A percentile compares a stretch with the other conserved stretches of the same genome.
These are phyloP conservation scores for Drosophila mojavensis DNA, from an alignment of 1,140 invertebrate genomes.

Conservation along the genomic window DNA sequence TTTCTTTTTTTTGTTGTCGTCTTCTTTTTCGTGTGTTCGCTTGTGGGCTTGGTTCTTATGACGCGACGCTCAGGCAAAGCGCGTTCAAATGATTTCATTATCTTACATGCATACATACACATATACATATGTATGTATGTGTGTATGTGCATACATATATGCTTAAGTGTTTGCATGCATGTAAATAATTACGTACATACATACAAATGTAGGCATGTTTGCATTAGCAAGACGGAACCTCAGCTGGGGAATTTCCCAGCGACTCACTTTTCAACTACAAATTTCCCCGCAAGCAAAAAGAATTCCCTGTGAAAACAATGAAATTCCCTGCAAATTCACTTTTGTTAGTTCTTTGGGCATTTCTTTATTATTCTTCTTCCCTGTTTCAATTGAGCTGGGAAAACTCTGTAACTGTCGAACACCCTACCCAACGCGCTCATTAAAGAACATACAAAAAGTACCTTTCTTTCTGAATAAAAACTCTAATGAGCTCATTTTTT, in stretches of 20 bases:
- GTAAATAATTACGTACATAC: too few relatives aligned
- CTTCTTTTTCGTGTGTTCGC: not conserved
- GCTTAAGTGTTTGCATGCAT: too few relatives aligned
- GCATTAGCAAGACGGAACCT: too few relatives aligned
- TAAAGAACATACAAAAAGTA: not conserved
- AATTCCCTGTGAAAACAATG: conserved; percentile 32
- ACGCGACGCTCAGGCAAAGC: conserved; percentile 20
- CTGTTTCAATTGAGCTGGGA: conserved; percentile 21
- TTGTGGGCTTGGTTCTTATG: conserved; percentile 43
- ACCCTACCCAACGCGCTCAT: not conserved
- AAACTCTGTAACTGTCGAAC: conserved; percentile 39
- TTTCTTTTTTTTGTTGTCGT: not conserved
- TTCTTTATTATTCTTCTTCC: not conserved
- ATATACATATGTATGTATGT: not conserved
- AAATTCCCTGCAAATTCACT: conserved; percentile 28
- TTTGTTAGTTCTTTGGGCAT: not conserved
- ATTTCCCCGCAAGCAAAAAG: conserved; percentile 16
- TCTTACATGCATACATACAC: conserved; percentile 11
- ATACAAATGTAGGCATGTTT: too few relatives aligned
- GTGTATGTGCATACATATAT: too few relatives aligned
- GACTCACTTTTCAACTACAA: conserved; percentile 32
- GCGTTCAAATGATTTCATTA: conserved; percentile 73
- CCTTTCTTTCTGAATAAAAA: not conserved
- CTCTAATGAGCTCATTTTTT: conserved; percentile 44
- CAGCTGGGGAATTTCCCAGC: conserved; percentile 42